These are phyloP conservation scores for Hylaeus volcanicus DNA, from an alignment of 1,140 invertebrate species.

Conservation along the genomic window DNA sequence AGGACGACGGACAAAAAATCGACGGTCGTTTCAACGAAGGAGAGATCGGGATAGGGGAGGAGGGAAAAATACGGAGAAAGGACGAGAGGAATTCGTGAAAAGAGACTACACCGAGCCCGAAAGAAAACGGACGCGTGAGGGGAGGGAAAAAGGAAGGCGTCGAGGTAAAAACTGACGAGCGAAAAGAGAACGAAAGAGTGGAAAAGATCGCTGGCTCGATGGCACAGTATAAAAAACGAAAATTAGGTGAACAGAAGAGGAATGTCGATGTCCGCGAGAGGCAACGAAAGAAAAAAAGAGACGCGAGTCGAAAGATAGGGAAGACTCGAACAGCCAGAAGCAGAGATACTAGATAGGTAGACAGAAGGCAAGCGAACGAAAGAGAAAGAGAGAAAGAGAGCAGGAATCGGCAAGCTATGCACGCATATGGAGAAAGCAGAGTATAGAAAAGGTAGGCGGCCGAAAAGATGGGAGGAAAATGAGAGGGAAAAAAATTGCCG, in stretches of 20 bases:
- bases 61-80: slow-evolving; percentile 32
- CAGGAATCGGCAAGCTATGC: slow-evolving; percentile 42
- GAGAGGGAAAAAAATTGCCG: slow-evolving; percentile 35
- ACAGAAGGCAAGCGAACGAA: slow-evolving; percentile 21
- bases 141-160: not conserved
- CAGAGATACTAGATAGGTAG: slow-evolving; percentile 18
- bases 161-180: not conserved
- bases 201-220: slow-evolving; percentile 6
- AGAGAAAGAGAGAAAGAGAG: slow-evolving; percentile 20
- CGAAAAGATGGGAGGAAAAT: not conserved
- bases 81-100: slow-evolving; percentile 36
- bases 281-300: not conserved
- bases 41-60: slow-evolving; percentile 48
- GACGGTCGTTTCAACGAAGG: slow-evolving; percentile 64
- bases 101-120: not conserved
- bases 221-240: not conserved
- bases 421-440: slow-evolving; percentile 13
- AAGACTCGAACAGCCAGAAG: slow-evolving; percentile 15
- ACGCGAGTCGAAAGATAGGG: not conserved
- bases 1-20: slow-evolving; percentile 64
- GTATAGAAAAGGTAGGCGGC: not conserved
- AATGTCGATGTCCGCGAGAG: not conserved
- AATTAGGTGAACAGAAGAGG: not conserved
- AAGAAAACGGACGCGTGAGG: not conserved
- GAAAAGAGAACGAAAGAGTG: not conserved